phyloP scores from a whole-genome alignment of 2,113 vertebrate species.

The Lucifuga dentata region DNA sequence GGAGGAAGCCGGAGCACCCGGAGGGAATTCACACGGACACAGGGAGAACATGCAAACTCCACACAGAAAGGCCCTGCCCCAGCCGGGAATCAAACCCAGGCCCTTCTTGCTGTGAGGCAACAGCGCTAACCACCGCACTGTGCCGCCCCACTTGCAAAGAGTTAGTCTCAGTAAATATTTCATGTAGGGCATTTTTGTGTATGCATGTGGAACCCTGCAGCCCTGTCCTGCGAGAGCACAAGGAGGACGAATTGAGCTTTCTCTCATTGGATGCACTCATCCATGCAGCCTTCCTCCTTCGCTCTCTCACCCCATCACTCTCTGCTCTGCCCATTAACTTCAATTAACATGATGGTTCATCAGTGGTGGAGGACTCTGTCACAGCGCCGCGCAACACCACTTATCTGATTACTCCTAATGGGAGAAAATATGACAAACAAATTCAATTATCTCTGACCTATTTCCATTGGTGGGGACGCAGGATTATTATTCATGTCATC shows the following conservation, averaged over 20 bases:
- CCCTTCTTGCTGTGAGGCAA: too few species aligned
- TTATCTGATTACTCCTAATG: slow-evolving; percentile 80
- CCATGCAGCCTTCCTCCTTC: slow-evolving; percentile 59
- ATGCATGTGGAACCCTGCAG: slow-evolving; percentile 9
- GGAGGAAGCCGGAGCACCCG: too few species aligned
- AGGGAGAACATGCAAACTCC: too few species aligned
- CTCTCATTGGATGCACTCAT: slow-evolving; percentile 61
- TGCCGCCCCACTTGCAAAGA: not conserved
- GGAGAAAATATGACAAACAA: slow-evolving; percentile 81
- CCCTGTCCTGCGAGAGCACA: slow-evolving; percentile 27
- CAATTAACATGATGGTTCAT: slow-evolving; percentile 83
- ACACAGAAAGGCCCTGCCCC: too few species aligned
- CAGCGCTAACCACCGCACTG: too few species aligned
- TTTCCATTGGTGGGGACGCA: slow-evolving; percentile 72
- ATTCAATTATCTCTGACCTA: slow-evolving; percentile 84
- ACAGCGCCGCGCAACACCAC: slow-evolving; percentile 66
- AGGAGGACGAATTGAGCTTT: slow-evolving; percentile 46
- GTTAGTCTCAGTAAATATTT: slow-evolving; percentile 62
- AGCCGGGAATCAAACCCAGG: too few species aligned
- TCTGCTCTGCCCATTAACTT: slow-evolving; percentile 81
- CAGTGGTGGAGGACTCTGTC: slow-evolving; percentile 76
- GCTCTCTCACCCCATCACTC: slow-evolving; percentile 49
- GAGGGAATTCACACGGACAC: too few species aligned
- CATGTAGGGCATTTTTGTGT: slow-evolving; percentile 47
- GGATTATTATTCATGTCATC: slow-evolving; percentile 78